Conservation (phyloP, 2,888 invertebrate species). For the Lepidonotus clava region DNA sequence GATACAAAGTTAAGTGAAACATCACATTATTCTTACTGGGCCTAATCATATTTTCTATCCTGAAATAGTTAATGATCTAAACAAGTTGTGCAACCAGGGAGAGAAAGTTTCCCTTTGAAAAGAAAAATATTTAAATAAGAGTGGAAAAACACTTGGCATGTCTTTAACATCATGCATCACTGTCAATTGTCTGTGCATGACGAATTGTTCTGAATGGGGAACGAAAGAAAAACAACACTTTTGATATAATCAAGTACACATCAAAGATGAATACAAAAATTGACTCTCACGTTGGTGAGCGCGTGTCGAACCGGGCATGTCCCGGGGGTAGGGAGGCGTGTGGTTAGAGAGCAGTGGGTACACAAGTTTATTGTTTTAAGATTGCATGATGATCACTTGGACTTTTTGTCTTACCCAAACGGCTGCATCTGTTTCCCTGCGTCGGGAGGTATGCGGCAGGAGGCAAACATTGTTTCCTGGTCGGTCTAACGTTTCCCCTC, state of each 20-base stretch:
- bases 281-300: background rate
- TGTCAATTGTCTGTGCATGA: no score
- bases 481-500: background rate
- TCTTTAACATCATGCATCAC: no score
- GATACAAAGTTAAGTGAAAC: no score
- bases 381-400: conserved; percentile 37
- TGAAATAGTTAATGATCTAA: no score
- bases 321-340: background rate
- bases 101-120: no score
- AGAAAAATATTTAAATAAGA: no score
- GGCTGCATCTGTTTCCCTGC: background rate
- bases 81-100: no score
- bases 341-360: background rate
- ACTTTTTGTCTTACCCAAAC: background rate
- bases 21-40: no score
- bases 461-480: background rate
- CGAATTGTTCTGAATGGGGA: background rate
- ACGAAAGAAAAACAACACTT: background rate
- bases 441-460: background rate
- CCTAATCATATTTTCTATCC: no score
- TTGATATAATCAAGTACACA: background rate
- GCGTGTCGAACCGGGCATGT: background rate
- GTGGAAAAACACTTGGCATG: no score
- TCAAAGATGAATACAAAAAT: background rate
- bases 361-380: conserved; percentile 29